Evolutionary conservation across 2,888 invertebrate species (phyloP), one percentile per base, ranked within the genome.

Genomic region (Nomada lathburiana): DNA sequence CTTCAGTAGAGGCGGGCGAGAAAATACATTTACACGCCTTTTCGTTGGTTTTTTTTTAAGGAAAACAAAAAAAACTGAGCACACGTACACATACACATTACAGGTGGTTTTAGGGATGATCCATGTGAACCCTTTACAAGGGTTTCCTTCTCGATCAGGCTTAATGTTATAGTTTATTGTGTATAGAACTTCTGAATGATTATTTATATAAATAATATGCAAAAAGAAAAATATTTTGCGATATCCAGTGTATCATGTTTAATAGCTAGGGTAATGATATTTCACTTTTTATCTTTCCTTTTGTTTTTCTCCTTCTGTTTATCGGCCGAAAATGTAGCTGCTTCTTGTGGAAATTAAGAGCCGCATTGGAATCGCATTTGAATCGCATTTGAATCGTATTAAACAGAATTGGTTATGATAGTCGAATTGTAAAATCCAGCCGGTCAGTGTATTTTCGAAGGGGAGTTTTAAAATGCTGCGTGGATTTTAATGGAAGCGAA

Each of bases 1-100:
- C 81, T 87, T 86, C 63, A 60, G 18, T 84, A 87, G 81, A 77
- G 20, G 55, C 62, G 62, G 44, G 44, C 42, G 20, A 57, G 26
- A 26, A 11, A 29, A 36, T 2, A 20, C 44, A 55, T 72, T 55
- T 65, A 67, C 69, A 67, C 50, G 26, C 20, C 16, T 79, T 36
- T 71, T 69, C 13, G 42, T 20, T 7, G 16, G 16, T n/a, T 59
- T 67, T 60, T 62, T 36, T 36, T 36, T 36, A 36, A 36, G 36
- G 36, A 7, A 7, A 36, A 36, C 36, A 36, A 36, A 59, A 26
- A 53, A 10, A 70, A 59, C 23, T n/a, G 36, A 70, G 42, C 53
- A 62, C 36, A 57, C 44, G 44, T 18, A n/a, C 9, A n/a, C 13
- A 18, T 18, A 53, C 13, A 20, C 7, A 53, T 36, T 3, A 20